Percentiles rank a stretch among this genome's conserved stretches.
phyloP scores from a whole-genome alignment of 1,140 invertebrate species.

The Chironomus tepperi region DNA sequence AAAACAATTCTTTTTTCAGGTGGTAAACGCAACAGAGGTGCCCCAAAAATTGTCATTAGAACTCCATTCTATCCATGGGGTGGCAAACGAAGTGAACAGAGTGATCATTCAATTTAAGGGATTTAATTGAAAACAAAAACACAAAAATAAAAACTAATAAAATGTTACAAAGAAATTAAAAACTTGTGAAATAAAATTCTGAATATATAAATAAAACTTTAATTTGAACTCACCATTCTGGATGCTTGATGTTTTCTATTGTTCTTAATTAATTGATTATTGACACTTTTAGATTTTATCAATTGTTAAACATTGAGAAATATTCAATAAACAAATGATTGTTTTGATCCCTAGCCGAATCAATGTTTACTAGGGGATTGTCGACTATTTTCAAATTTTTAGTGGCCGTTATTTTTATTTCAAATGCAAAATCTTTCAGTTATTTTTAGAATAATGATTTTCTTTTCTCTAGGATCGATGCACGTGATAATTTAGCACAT shows the following conservation, averaged over 20 bases:
- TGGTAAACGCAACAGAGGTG: conserved; percentile 3
- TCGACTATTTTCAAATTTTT: too few relatives aligned
- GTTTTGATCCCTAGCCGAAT: too few relatives aligned
- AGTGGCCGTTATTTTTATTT: too few relatives aligned
- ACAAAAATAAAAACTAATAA: neutral
- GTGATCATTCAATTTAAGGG: neutral
- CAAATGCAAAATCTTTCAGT: too few relatives aligned
- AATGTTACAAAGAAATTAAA: neutral
- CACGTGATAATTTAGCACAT: too few relatives aligned
- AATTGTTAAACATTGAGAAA: too few relatives aligned
- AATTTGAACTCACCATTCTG: conserved; percentile 19
- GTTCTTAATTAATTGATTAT: neutral
- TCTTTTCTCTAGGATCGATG: too few relatives aligned
- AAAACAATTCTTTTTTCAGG: too few relatives aligned
- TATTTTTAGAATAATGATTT: too few relatives aligned
- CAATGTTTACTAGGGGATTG: too few relatives aligned
- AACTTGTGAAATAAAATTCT: neutral
- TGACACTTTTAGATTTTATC: neutral
- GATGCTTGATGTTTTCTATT: neutral
- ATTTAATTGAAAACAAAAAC: neutral
- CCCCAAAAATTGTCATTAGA: conserved; percentile 17
- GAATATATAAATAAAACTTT: conserved; percentile 3
- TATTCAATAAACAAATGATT: too few relatives aligned
- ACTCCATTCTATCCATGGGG: neutral
- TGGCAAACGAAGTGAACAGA: conserved; percentile 8